Percentiles rank a stretch among this genome's conserved stretches.
phyloP scores from a whole-genome alignment of 1,140 invertebrate species.

The Drosophila elegans region DNA sequence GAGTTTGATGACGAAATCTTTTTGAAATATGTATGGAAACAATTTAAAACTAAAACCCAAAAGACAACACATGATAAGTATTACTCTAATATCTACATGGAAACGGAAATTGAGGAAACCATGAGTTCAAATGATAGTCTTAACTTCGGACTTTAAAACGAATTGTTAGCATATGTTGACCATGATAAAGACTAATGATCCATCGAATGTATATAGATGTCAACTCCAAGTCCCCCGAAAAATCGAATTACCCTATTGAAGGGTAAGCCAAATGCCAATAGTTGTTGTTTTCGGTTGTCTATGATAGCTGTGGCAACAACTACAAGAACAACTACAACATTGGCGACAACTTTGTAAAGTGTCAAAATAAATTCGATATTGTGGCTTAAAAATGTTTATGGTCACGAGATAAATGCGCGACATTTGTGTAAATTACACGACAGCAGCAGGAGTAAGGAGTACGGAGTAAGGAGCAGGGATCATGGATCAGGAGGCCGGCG shows the following conservation, averaged over 20 bases:
- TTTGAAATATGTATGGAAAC: background rate
- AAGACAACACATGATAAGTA: slow-evolving; percentile 3
- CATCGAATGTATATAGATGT: background rate
- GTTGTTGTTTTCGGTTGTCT: slow-evolving; percentile 41
- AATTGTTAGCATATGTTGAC: slow-evolving; percentile 18
- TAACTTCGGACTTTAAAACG: background rate
- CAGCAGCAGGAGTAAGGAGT: slow-evolving; percentile 51
- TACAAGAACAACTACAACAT: slow-evolving; percentile 53
- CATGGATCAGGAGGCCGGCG: slow-evolving; percentile 17
- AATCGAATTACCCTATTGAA: slow-evolving; percentile 19
- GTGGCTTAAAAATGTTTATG: slow-evolving; percentile 84
- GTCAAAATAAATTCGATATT: slow-evolving; percentile 84
- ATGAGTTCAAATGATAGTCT: slow-evolving; percentile 10
- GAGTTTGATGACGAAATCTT: background rate
- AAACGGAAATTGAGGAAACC: slow-evolving; percentile 21
- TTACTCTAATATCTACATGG: slow-evolving; percentile 10
- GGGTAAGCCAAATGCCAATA: slow-evolving; percentile 46
- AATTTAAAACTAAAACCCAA: background rate
- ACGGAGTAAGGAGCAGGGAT: slow-evolving; percentile 13
- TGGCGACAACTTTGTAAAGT: slow-evolving; percentile 81
- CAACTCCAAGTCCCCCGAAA: background rate
- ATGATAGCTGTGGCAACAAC: slow-evolving; percentile 57
- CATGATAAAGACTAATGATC: slow-evolving; percentile 5
- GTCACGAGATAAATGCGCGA: slow-evolving; percentile 77
- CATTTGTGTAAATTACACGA: slow-evolving; percentile 83